Conservation (phyloP, 2,888 invertebrate species). For the Helicoverpa assulta region DNA sequence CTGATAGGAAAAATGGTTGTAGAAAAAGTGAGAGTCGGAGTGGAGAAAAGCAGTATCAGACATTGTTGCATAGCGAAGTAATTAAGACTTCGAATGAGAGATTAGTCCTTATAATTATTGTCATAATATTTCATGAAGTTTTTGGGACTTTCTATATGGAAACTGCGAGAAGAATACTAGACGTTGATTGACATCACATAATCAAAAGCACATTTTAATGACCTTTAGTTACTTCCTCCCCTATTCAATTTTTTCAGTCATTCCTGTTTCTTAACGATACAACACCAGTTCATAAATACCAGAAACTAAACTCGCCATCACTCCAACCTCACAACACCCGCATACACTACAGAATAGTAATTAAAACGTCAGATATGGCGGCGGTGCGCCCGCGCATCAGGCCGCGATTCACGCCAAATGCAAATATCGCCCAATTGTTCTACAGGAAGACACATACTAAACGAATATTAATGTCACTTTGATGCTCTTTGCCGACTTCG, state of each 20-base stretch:
- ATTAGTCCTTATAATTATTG: too few species aligned
- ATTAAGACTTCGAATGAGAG: too few species aligned
- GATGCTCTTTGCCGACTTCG: slow-evolving; percentile 24
- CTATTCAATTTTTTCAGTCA: too few species aligned
- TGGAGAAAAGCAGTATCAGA: too few species aligned
- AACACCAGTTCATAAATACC: not conserved
- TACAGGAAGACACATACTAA: slow-evolving; percentile 62
- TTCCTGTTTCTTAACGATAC: not conserved
- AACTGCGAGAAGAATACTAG: too few species aligned
- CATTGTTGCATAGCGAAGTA: too few species aligned
- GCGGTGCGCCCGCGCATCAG: slow-evolving; percentile 65
- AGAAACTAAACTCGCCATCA: slow-evolving; percentile 35
- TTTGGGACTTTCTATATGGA: too few species aligned
- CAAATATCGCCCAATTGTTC: slow-evolving; percentile 73
- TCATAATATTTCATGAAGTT: too few species aligned
- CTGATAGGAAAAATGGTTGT: not conserved
- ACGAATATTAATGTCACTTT: slow-evolving; percentile 63
- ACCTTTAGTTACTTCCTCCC: too few species aligned
- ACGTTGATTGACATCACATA: too few species aligned
- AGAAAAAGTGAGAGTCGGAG: too few species aligned
- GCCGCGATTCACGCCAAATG: slow-evolving; percentile 76
- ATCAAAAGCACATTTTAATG: too few species aligned
- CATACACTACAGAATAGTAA: slow-evolving; percentile 81
- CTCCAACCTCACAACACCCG: slow-evolving; percentile 60
- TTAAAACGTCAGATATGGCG: slow-evolving; percentile 87